Conservation (phyloP, 2,113 vertebrate species). For the Epinephelus moara region DNA sequence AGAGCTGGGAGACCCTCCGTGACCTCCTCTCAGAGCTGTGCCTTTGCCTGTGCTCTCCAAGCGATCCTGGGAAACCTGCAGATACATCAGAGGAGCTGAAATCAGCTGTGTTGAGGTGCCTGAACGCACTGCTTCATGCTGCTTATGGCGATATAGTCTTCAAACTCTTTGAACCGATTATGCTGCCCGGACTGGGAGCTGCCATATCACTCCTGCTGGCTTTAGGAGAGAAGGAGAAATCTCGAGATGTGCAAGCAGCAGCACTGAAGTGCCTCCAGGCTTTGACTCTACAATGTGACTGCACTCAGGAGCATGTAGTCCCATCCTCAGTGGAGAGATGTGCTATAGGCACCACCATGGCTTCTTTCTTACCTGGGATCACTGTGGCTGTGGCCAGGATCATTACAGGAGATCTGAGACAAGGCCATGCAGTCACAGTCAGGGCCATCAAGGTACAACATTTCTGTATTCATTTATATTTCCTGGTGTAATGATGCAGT, state of each 20-base stretch:
- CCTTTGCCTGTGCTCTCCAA: constrained; percentile 86
- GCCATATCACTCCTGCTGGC: constrained; percentile 89
- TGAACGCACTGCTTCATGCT: constrained; percentile 89
- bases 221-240: constrained; percentile 89
- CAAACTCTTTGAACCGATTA: constrained; percentile 86
- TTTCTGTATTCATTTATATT: neutral
- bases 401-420: constrained; percentile 90
- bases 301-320: constrained; percentile 78
- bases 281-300: constrained; percentile 89
- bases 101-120: constrained; percentile 82
- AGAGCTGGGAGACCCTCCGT: constrained; percentile 86
- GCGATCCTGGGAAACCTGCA: constrained; percentile 76
- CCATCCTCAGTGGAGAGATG: constrained; percentile 70
- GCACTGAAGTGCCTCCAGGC: constrained; percentile 89
- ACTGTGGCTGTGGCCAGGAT: constrained; percentile 85
- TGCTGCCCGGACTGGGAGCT: constrained; percentile 91
- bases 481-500: neutral
- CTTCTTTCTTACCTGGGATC: constrained; percentile 94
- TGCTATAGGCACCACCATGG: constrained; percentile 86
- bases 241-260: constrained; percentile 85
- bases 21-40: constrained; percentile 93
- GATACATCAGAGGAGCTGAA: constrained; percentile 90
- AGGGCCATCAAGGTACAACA: constrained; percentile 84
- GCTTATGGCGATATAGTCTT: constrained; percentile 86
- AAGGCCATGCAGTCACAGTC: constrained; percentile 87